A percentile compares a stretch with the other conserved stretches of the same genome.
Conservation (phyloP, 1,140 invertebrate genomes). For the Subanguina moxae region DNA sequence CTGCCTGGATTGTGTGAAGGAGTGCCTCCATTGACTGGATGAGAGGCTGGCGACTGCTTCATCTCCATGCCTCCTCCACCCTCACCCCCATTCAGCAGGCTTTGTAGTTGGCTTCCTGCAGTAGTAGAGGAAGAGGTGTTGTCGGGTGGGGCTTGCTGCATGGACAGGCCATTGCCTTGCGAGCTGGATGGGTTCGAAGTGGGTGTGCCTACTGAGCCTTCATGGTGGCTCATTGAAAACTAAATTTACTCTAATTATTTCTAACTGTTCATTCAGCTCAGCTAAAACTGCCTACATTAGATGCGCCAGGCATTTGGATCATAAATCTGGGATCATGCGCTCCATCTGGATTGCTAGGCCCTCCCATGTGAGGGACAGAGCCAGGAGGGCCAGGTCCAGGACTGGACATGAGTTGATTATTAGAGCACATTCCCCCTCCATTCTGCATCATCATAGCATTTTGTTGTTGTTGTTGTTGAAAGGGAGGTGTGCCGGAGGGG, state of each 20-base stretch:
- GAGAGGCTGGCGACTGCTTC: slow-evolving; percentile 33
- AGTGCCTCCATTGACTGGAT: slow-evolving; percentile 16
- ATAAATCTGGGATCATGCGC: slow-evolving; percentile 11
- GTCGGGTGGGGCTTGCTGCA: slow-evolving; percentile 9
- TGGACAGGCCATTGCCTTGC: slow-evolving; percentile 1
- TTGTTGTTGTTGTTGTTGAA: slow-evolving; percentile 10
- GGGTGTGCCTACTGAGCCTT: slow-evolving; percentile 1
- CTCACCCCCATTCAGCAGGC: slow-evolving; percentile 15
- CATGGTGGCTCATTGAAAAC: slow-evolving; percentile 11
- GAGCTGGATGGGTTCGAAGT: neutral
- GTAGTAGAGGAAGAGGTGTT: neutral
- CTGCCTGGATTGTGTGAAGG: slow-evolving; percentile 2
- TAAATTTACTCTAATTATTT: too few species aligned
- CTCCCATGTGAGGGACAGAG: neutral
- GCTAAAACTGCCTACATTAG: neutral
- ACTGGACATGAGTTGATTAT: slow-evolving; percentile 27
- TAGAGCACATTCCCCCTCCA: slow-evolving; percentile 22
- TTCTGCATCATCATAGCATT: slow-evolving; percentile 10
- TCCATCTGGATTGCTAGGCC: slow-evolving; percentile 7
- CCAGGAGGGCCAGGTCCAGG: neutral
- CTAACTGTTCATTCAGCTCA: too few species aligned
- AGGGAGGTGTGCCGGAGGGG: slow-evolving; percentile 32
- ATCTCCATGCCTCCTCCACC: slow-evolving; percentile 22
- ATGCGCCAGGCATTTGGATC: slow-evolving; percentile 10
- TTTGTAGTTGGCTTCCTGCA: slow-evolving; percentile 10